A percentile compares a stretch with the other conserved stretches of the same genome.
phyloP scores from a whole-genome alignment of 2,797 vertebrate species.

The Botia almorhae region DNA sequence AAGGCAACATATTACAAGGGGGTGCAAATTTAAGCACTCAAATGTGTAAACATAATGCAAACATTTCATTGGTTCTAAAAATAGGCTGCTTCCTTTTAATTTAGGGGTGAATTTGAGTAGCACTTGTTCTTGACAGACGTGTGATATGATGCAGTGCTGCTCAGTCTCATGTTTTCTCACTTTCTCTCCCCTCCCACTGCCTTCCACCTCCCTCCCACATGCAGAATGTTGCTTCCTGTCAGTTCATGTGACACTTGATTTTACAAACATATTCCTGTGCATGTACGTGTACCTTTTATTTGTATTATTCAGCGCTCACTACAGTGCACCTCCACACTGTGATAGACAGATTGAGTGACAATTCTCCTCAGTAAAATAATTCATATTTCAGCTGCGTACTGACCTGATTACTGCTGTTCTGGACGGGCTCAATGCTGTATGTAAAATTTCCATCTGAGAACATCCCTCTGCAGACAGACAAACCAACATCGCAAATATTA shows the following conservation, averaged over 20 bases:
- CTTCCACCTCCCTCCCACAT: constrained; percentile 41
- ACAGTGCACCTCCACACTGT: constrained; percentile 46
- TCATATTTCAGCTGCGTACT: background rate
- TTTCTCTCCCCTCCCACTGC: constrained; percentile 19
- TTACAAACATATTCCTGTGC: constrained; percentile 10
- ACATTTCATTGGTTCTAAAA: background rate
- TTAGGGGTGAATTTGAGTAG: constrained; percentile 1
- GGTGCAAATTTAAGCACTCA: no score
- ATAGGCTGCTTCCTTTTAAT: background rate
- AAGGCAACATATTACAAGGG: no score
- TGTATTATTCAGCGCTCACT: no score
- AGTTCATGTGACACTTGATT: background rate
- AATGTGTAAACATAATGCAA: background rate
- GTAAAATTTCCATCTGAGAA: constrained; percentile 89
- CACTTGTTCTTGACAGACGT: constrained; percentile 17
- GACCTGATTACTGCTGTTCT: constrained; percentile 68
- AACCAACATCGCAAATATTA: constrained; percentile 39
- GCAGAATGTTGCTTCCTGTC: constrained; percentile 28
- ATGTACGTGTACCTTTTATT: constrained; percentile 61
- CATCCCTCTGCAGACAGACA: constrained; percentile 80
- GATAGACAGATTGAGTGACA: constrained; percentile 54
- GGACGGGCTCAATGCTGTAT: constrained; percentile 84
- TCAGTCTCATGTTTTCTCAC: constrained; percentile 51
- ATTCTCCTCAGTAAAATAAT: constrained; percentile 24
- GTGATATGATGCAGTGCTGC: constrained; percentile 5